These are phyloP conservation scores for Notolepis coatsorum DNA, from an alignment of 2,797 vertebrate species.

Conservation along the genomic window DNA sequence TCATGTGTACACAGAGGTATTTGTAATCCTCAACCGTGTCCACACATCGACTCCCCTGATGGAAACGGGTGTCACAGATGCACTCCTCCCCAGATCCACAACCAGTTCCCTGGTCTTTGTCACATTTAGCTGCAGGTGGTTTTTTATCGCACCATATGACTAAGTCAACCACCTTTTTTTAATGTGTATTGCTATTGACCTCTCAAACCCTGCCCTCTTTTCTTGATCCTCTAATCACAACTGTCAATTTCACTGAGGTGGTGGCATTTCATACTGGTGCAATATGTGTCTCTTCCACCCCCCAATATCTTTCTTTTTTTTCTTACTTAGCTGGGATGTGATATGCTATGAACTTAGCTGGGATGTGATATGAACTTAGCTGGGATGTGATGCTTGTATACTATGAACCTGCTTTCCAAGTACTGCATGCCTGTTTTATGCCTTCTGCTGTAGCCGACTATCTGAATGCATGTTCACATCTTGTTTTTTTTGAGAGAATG, in stretches of 20 bases:
- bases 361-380: constrained; percentile 30
- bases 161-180: constrained; percentile 50
- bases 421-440: constrained; percentile 44
- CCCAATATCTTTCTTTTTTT: no score
- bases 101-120: no score
- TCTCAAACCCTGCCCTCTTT: no score
- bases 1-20: no score
- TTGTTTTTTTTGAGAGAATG: constrained; percentile 42
- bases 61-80: no score
- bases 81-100: no score
- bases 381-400: constrained; percentile 30
- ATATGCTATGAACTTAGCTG: constrained; percentile 45
- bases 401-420: constrained; percentile 40
- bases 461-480: constrained; percentile 50
- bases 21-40: no score
- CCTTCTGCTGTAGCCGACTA: constrained; percentile 47
- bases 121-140: no score
- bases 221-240: no score
- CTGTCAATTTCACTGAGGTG: constrained; percentile 40
- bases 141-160: not conserved
- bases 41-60: no score
- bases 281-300: constrained; percentile 20
- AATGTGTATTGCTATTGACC: constrained; percentile 35
- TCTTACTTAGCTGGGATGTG: constrained; percentile 31
- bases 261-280: constrained; percentile 30